These are phyloP conservation scores for Myrmecophaga tridactyla DNA, from an alignment of 2,113 vertebrate species.

Conservation along the genomic window DNA sequence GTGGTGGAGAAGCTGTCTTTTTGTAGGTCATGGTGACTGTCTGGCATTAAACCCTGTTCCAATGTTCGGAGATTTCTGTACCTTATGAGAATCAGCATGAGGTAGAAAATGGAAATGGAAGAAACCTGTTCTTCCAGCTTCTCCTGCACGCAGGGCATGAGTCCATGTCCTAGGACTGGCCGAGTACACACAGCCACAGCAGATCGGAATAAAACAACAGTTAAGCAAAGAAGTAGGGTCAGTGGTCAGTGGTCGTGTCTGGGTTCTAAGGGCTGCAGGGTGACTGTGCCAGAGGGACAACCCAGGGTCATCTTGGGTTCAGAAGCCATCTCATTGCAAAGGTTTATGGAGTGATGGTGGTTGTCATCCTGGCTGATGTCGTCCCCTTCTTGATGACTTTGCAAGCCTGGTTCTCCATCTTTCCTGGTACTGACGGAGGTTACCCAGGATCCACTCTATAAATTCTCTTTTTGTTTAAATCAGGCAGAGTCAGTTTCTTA, in stretches of 20 bases:
- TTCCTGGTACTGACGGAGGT: neutral
- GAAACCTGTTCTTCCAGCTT: neutral
- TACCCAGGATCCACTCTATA: neutral
- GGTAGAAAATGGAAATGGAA: neutral
- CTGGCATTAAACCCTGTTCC: neutral
- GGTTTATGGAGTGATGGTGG: neutral
- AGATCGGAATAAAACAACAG: neutral
- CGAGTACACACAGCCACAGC: neutral
- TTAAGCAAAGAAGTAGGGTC: neutral
- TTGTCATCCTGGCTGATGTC: neutral
- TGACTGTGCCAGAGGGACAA: neutral
- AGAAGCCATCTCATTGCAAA: neutral
- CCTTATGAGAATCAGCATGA: neutral
- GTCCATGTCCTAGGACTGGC: neutral
- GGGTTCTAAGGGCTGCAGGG: too few relatives aligned
- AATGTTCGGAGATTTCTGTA: neutral
- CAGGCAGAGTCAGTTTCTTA: neutral
- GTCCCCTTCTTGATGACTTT: neutral
- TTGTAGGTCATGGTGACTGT: neutral
- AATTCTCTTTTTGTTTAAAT: neutral
- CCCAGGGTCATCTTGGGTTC: neutral
- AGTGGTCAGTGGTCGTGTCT: fast-evolving
- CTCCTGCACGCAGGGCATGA: neutral
- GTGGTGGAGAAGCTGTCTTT: neutral
- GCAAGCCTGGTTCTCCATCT: neutral